Evolutionary conservation across 2,113 vertebrate species (phyloP).

Genomic region (Dunckerocampus dactyliophorus): DNA sequence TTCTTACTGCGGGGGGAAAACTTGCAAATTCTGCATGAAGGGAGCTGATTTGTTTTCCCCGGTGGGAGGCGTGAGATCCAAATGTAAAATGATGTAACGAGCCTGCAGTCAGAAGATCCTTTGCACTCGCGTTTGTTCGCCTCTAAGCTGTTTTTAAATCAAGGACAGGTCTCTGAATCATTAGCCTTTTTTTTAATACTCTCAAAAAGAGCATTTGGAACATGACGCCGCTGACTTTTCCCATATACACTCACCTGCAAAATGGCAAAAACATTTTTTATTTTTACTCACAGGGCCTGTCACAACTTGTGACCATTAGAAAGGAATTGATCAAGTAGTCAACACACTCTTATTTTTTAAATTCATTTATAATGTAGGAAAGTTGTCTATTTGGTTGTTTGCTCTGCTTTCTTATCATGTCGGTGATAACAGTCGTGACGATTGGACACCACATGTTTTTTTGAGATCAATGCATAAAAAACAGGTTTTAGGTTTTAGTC

Average conservation of each 20-base stretch:
- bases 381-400: no score
- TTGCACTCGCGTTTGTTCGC: slow-evolving; percentile 58
- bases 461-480: no score
- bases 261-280: no score
- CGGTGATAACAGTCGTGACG: no score
- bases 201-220: slow-evolving; percentile 41
- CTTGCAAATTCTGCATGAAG: slow-evolving; percentile 55
- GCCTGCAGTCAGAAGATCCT: slow-evolving; percentile 63
- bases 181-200: slow-evolving; percentile 40
- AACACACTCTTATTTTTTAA: no score
- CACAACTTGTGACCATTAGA: no score
- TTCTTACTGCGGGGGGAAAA: slow-evolving; percentile 39
- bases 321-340: no score
- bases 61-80: slow-evolving; percentile 63
- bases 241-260: slow-evolving; percentile 4
- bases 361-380: no score
- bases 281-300: no score
- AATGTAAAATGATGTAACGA: slow-evolving; percentile 67
- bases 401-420: no score
- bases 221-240: slow-evolving; percentile 31
- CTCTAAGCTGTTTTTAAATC: slow-evolving; percentile 60
- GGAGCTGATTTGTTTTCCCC: slow-evolving; percentile 56
- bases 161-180: slow-evolving; percentile 63
- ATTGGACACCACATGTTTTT: no score
- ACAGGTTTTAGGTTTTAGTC: no score